These are phyloP conservation scores for Anguilla megastoma DNA, from an alignment of 2,797 vertebrate genomes.

Conservation along the genomic window DNA sequence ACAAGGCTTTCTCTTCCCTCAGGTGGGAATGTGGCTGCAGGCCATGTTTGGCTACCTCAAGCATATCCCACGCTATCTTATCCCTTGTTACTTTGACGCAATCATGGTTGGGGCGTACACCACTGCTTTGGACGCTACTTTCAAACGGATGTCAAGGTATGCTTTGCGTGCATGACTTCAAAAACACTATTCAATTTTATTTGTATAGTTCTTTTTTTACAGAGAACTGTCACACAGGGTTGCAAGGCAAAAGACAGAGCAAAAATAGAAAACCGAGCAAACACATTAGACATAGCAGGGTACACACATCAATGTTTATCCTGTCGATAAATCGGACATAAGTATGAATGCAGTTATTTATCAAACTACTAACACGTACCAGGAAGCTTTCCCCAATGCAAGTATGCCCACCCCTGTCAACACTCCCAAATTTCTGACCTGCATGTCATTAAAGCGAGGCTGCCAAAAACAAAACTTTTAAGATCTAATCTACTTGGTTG, in stretches of 20 bases:
- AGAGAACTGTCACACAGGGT: no score
- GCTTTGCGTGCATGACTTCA: conserved; percentile 30
- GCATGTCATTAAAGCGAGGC: background rate
- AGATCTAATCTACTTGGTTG: background rate
- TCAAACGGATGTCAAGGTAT: conserved; percentile 91
- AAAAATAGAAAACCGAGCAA: no score
- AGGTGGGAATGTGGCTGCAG: conserved; percentile 91
- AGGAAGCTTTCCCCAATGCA: background rate
- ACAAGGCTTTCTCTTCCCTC: conserved; percentile 32
- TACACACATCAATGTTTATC: background rate
- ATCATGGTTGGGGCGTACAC: conserved; percentile 87
- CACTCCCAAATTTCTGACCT: background rate
- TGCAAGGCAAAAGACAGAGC: no score
- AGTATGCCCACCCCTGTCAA: background rate
- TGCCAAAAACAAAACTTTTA: background rate
- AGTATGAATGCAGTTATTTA: no score
- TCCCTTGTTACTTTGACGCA: conserved; percentile 94
- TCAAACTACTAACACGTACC: no score
- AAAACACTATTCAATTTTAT: no score
- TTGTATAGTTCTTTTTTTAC: no score
- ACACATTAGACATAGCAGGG: background rate
- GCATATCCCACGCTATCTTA: conserved; percentile 90
- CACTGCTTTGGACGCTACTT: conserved; percentile 80
- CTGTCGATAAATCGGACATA: background rate
- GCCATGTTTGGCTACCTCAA: conserved; percentile 90